These are phyloP conservation scores for Itoplectis maculator DNA, from an alignment of 2,888 invertebrate genomes.

Conservation along the genomic window DNA sequence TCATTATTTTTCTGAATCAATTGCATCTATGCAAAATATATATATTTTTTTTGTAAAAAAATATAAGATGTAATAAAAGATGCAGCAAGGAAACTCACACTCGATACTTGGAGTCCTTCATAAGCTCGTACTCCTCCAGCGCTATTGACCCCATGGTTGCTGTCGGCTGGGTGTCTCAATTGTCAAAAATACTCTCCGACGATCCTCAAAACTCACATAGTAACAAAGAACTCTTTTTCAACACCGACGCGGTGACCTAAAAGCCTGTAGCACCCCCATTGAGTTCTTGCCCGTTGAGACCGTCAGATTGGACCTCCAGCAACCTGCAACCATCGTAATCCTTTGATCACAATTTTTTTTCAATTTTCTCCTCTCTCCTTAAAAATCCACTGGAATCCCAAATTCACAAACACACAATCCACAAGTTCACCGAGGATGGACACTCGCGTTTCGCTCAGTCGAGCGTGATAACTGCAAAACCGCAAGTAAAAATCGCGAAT, in stretches of 20 bases:
- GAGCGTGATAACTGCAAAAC: neutral
- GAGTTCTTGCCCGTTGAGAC: neutral
- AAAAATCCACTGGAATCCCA: neutral
- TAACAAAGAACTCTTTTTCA: neutral
- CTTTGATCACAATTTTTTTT: neutral
- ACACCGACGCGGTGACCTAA: neutral
- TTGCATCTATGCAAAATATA: no score
- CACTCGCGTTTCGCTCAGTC: neutral
- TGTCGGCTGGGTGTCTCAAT: neutral
- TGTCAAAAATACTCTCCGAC: neutral
- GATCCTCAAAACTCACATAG: conserved; percentile 22
- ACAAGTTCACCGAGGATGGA: no score
- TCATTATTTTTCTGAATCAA: no score
- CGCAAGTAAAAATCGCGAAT: neutral
- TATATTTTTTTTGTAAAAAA: no score
- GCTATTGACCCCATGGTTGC: conserved; percentile 86
- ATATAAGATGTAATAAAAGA: neutral
- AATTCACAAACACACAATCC: neutral
- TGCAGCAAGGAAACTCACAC: conserved; percentile 85
- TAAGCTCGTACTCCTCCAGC: conserved; percentile 92
- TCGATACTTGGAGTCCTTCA: conserved; percentile 93
- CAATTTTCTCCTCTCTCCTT: neutral
- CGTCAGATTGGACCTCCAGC: neutral
- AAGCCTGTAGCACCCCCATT: neutral
- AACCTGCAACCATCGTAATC: neutral